These are phyloP conservation scores for Chionoecetes opilio DNA, from an alignment of 1,140 invertebrate species.

Conservation along the genomic window DNA sequence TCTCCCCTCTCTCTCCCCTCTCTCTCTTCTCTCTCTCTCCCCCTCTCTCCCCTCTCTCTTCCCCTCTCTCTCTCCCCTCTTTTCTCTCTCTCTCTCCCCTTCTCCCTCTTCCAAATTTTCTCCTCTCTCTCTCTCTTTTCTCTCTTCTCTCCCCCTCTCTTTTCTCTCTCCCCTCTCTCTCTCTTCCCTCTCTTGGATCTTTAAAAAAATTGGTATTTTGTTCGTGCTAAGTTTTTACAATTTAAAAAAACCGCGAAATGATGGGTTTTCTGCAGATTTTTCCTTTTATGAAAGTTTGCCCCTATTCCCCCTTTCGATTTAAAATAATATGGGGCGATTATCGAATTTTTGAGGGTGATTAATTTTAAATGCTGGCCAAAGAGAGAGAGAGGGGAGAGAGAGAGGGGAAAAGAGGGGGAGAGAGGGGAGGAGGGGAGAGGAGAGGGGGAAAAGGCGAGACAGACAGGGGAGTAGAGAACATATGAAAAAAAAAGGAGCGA, in stretches of 20 bases:
- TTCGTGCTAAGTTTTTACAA: background rate
- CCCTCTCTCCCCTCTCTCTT: too few relatives aligned
- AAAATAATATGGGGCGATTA: background rate
- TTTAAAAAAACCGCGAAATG: background rate
- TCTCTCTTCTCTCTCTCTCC: too few relatives aligned
- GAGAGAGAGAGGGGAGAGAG: too few relatives aligned
- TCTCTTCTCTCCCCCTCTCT: too few relatives aligned
- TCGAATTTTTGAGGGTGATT: background rate
- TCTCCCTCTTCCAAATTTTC: too few relatives aligned
- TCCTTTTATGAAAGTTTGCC: background rate
- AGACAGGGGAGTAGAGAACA: background rate
- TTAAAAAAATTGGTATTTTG: too few relatives aligned
- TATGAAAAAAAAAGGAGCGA: background rate
- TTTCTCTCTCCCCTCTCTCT: background rate
- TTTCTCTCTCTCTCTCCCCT: too few relatives aligned
- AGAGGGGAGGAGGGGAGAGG: too few relatives aligned
- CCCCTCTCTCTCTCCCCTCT: too few relatives aligned
- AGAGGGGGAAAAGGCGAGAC: background rate
- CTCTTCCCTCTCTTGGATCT: background rate
- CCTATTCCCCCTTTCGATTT: background rate
- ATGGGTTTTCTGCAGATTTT: background rate
- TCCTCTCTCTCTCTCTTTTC: too few relatives aligned
- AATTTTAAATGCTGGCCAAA: too few relatives aligned
- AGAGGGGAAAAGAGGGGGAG: too few relatives aligned
- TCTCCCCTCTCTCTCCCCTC: background rate